Percentiles rank a stretch among this genome's conserved stretches.
Conservation (phyloP, 2,113 vertebrate genomes). For the Maylandia zebra region DNA sequence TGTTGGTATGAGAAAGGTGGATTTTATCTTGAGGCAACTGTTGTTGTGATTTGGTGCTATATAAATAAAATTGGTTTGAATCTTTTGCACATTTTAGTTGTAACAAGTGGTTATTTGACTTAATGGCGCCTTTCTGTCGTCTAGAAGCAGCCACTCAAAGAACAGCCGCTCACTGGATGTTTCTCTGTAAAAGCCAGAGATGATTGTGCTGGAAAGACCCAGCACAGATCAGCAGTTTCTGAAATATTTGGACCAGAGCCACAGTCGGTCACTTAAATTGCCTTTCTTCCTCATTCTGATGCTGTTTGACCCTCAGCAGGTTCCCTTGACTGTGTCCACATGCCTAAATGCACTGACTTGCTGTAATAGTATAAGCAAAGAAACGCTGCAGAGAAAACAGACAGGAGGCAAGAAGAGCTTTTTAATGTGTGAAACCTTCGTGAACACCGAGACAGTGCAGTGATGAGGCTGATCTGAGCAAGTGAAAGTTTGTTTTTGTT, state of each 20-base stretch:
- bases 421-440: not conserved
- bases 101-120: not conserved
- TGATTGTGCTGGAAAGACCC: not conserved
- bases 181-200: not conserved
- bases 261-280: not conserved
- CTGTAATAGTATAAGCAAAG: not conserved
- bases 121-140: not conserved
- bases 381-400: not conserved
- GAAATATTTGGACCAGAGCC: not conserved
- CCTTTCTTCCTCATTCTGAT: not conserved
- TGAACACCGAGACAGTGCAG: not conserved
- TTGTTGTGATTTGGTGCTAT: not conserved
- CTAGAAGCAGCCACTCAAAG: not conserved
- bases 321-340: not conserved
- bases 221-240: not conserved
- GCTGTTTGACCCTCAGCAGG: not conserved
- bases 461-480: not conserved
- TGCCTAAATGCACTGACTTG: not conserved
- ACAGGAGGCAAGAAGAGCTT: not conserved
- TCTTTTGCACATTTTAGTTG: not conserved
- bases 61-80: not conserved
- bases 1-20: not conserved
- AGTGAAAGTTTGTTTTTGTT: not conserved
- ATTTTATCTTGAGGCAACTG: not conserved
- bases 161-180: not conserved